Conservation (phyloP, 2,888 invertebrate species). For the Eristalis tenax region DNA sequence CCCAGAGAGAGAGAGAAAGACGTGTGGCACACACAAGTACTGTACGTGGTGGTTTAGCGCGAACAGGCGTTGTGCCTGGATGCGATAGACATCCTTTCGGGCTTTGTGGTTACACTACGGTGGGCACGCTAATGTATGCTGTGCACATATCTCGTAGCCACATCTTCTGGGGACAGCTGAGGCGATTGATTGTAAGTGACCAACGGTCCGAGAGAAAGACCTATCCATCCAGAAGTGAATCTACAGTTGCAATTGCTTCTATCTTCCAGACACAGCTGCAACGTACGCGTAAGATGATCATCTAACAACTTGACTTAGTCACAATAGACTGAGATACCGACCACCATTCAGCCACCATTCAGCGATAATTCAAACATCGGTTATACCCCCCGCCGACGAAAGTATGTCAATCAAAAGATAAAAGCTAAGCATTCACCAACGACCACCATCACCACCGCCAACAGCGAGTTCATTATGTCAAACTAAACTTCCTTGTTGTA, state of each 20-base stretch:
- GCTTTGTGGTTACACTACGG: not conserved
- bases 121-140: not conserved
- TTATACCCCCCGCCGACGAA: constrained; percentile 22
- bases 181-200: not conserved
- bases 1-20: not conserved
- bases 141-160: not conserved
- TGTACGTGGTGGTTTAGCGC: not conserved
- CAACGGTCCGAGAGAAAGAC: not conserved
- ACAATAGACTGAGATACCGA: not conserved
- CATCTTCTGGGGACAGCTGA: not conserved
- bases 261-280: not conserved
- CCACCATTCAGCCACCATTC: constrained; percentile 19
- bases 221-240: not conserved
- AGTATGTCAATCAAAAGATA: constrained; percentile 43
- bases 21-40: not conserved
- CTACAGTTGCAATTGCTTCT: not conserved
- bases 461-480: constrained; percentile 48
- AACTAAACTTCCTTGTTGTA: constrained; percentile 34
- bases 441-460: not conserved
- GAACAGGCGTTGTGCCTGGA: not conserved
- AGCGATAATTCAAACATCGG: not conserved
- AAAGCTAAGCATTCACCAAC: not conserved
- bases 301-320: not conserved
- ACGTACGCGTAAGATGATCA: not conserved
- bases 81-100: not conserved